Percentiles rank a stretch among this genome's conserved stretches.
These are phyloP conservation scores for Diaphora mendica DNA, from an alignment of 2,888 invertebrate genomes.

Conservation along the genomic window DNA sequence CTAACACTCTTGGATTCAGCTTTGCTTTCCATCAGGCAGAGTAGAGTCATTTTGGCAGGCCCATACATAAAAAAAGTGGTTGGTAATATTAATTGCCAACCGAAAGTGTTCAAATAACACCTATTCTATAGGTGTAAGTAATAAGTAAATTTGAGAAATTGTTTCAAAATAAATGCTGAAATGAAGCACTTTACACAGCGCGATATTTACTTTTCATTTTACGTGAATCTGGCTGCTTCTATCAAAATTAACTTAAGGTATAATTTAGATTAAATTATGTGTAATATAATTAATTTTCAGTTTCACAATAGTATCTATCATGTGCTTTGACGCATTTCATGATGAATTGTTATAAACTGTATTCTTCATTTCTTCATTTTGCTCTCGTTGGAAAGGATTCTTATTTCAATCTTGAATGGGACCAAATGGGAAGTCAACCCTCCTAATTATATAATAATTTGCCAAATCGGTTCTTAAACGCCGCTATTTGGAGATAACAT, in stretches of 20 bases:
- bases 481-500: neutral
- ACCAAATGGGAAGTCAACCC: neutral
- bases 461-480: neutral
- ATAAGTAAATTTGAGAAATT: neutral
- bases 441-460: neutral
- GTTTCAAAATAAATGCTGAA: neutral
- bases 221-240: neutral
- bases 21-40: too few species aligned
- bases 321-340: neutral
- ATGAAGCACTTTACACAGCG: neutral
- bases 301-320: too few species aligned
- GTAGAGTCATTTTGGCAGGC: too few species aligned
- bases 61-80: too few species aligned
- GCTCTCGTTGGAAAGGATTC: neutral
- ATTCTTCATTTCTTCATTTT: neutral
- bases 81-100: neutral
- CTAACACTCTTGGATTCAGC: too few species aligned
- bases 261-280: neutral
- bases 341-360: neutral
- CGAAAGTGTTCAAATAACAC: neutral
- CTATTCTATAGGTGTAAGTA: too few species aligned
- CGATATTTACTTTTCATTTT: neutral
- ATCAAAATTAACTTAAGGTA: neutral
- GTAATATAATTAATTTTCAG: neutral
- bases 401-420: neutral